These are phyloP conservation scores for Cebus imitator DNA, from an alignment of 2,113 vertebrate genomes.

Conservation along the genomic window DNA sequence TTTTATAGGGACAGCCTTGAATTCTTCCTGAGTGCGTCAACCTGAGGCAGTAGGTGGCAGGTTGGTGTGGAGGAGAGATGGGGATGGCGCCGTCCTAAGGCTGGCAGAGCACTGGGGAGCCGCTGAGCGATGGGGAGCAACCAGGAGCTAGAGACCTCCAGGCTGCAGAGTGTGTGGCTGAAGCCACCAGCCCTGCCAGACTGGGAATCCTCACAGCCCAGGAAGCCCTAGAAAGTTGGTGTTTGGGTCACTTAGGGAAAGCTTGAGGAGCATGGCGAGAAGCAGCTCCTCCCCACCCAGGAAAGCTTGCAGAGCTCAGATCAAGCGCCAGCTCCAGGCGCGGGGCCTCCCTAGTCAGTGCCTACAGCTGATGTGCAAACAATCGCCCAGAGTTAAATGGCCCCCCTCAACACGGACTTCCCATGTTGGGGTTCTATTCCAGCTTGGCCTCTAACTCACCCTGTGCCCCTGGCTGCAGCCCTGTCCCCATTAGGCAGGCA, in stretches of 20 bases:
- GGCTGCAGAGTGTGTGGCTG: neutral
- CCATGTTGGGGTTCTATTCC: neutral
- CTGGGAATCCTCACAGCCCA: neutral
- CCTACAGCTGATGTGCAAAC: neutral
- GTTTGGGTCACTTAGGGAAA: neutral
- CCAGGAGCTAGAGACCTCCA: neutral
- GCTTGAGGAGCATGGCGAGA: neutral
- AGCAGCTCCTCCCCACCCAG: rapidly evolving
- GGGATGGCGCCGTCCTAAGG: neutral
- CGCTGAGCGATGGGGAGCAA: rapidly evolving
- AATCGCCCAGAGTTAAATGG: neutral
- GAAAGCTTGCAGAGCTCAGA: no score
- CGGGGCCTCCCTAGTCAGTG: neutral
- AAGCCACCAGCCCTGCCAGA: neutral
- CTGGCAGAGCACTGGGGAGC: neutral
- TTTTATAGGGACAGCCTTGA: neutral
- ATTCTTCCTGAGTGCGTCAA: no score
- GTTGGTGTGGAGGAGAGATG: rapidly evolving
- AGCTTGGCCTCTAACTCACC: neutral
- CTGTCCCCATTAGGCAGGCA: rapidly evolving
- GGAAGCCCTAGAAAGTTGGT: neutral
- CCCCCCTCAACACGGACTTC: no score
- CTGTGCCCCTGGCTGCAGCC: rapidly evolving
- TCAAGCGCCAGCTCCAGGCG: neutral
- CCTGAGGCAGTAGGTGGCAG: no score